phyloP scores from a whole-genome alignment of 2,113 vertebrate genomes.

The Piaya cayana region DNA sequence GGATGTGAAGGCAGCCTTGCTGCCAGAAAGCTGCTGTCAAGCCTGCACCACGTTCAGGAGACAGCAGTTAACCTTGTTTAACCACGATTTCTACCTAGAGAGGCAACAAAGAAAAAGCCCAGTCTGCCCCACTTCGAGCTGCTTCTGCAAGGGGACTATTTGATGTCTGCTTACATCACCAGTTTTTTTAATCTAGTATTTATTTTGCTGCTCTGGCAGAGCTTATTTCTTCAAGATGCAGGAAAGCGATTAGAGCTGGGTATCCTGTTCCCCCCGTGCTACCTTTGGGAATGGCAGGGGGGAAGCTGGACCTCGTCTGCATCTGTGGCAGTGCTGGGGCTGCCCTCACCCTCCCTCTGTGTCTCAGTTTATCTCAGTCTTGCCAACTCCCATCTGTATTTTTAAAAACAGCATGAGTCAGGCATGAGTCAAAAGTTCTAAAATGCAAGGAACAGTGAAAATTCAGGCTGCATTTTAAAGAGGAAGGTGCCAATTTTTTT shows the following conservation, averaged over 20 bases:
- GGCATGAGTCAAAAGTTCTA: constrained; percentile 23
- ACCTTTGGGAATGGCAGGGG: background rate
- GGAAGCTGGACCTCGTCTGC: background rate
- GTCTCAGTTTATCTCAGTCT: background rate
- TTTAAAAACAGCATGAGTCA: constrained; percentile 27
- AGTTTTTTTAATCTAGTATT: background rate
- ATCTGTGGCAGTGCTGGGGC: background rate
- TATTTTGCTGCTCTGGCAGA: background rate
- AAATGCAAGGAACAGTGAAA: background rate
- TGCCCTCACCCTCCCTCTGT: background rate
- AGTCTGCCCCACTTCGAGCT: background rate
- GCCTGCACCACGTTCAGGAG: background rate
- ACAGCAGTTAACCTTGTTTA: background rate
- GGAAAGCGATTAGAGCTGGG: background rate
- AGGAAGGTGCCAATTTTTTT: background rate
- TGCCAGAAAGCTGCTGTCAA: constrained; percentile 11
- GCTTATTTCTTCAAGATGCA: constrained; percentile 15
- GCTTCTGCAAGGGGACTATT: background rate
- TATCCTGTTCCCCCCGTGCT: background rate
- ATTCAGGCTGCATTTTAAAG: constrained; percentile 15
- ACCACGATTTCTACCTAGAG: background rate
- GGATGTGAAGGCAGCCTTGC: constrained; percentile 11
- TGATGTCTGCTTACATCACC: background rate
- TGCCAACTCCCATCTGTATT: background rate
- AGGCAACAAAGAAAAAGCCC: background rate